These are phyloP conservation scores for Axinella damicornis DNA, from an alignment of 37 sponge, comb jelly and placozoan genomes.

Conservation along the genomic window DNA sequence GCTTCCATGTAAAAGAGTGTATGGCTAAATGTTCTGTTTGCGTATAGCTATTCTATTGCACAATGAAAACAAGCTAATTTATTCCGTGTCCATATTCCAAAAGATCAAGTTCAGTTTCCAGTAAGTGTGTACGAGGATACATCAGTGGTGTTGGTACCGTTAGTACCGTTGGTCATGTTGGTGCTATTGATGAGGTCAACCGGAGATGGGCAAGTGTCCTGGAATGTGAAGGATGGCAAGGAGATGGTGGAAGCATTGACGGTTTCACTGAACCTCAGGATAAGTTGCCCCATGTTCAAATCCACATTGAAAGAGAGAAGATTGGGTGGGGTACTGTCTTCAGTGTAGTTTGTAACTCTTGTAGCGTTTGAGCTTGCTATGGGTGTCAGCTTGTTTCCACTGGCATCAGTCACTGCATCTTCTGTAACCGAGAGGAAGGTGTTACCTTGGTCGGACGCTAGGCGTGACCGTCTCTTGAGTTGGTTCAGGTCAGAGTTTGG, in stretches of 20 bases:
- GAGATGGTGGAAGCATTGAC: constrained; percentile 64
- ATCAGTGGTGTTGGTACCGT: constrained; percentile 31
- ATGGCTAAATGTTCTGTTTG: no score
- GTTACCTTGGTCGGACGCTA: constrained; percentile 39
- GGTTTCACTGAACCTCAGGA: constrained; percentile 85
- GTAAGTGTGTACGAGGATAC: constrained; percentile 41
- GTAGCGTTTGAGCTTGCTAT: constrained; percentile 37
- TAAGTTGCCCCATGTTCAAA: constrained; percentile 72
- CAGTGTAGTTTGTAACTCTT: constrained; percentile 44
- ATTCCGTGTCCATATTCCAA: not conserved
- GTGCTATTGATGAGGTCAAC: not conserved
- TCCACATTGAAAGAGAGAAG: constrained; percentile 71
- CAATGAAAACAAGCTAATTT: no score
- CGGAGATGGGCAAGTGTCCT: constrained; percentile 27
- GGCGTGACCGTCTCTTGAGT: constrained; percentile 57
- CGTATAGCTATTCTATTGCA: no score
- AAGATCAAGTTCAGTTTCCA: constrained; percentile 43
- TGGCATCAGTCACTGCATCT: constrained; percentile 62
- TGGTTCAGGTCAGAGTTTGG: constrained; percentile 71
- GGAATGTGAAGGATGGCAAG: constrained; percentile 50
- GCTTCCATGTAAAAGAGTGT: no score
- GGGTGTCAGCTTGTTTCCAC: constrained; percentile 47
- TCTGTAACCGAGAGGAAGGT: constrained; percentile 71
- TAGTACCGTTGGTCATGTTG: not conserved
- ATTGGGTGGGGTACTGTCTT: constrained; percentile 73